These are phyloP conservation scores for Rhabdomys pumilio DNA, from an alignment of 2,797 vertebrate genomes.

Conservation along the genomic window DNA sequence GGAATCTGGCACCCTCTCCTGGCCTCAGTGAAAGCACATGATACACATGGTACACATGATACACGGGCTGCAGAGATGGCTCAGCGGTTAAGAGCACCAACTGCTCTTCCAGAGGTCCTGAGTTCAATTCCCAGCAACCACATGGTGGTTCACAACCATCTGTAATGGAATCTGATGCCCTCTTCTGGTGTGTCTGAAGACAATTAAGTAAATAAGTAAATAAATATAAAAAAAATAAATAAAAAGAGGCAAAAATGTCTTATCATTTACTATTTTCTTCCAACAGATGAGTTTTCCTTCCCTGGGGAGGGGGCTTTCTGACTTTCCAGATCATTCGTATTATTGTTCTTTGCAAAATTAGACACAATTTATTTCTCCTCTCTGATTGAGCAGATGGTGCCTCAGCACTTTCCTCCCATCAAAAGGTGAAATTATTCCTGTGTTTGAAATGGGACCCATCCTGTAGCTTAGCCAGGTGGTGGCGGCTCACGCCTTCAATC, in stretches of 20 bases:
- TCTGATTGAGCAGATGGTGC: background rate
- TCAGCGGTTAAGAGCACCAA: too few species aligned
- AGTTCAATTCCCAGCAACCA: too few species aligned
- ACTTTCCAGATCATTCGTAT: background rate
- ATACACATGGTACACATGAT: background rate
- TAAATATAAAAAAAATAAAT: background rate
- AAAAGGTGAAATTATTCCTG: background rate
- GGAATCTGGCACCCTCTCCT: background rate
- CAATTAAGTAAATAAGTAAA: too few species aligned
- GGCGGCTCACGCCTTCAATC: background rate
- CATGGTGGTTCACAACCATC: too few species aligned
- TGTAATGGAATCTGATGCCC: background rate
- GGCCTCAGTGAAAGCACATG: background rate
- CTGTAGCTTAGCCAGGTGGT: background rate
- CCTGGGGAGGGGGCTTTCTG: background rate
- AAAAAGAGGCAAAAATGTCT: background rate
- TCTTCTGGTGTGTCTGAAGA: background rate
- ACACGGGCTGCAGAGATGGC: too few species aligned
- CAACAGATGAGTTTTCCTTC: background rate
- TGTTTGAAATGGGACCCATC: background rate
- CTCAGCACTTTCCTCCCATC: background rate
- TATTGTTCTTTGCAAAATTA: background rate
- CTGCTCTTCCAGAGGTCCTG: too few species aligned
- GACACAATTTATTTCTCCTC: constrained; percentile 17
- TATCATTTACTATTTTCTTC: background rate